phyloP scores from a whole-genome alignment of 2,888 invertebrate genomes.

The Anagyrus pseudococci region DNA sequence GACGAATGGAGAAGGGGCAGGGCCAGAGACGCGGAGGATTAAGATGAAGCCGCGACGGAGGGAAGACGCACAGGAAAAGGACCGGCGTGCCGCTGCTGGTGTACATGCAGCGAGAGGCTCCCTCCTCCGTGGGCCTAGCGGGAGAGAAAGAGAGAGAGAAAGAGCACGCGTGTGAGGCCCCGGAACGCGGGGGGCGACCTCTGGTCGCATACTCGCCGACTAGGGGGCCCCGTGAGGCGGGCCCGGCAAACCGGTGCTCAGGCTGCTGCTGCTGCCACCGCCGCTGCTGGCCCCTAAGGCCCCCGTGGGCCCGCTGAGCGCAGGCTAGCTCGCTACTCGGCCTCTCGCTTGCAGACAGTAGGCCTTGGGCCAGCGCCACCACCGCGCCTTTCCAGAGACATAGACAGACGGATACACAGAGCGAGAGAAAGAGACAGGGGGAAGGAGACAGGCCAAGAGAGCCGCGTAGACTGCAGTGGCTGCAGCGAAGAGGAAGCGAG shows the following conservation, averaged over 20 bases:
- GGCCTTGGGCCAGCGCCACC: too few species aligned
- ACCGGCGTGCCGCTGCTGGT: too few species aligned
- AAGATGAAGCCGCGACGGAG: too few species aligned
- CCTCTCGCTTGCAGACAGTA: too few species aligned
- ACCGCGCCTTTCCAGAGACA: not conserved
- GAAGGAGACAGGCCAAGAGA: too few species aligned
- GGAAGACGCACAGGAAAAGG: too few species aligned
- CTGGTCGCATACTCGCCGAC: slow-evolving; percentile 32
- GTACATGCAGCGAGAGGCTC: too few species aligned
- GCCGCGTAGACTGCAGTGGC: too few species aligned
- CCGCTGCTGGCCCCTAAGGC: slow-evolving; percentile 1
- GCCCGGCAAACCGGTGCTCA: not conserved
- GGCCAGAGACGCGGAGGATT: not conserved
- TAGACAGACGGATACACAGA: not conserved
- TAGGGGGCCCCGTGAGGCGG: not conserved
- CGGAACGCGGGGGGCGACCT: slow-evolving; percentile 8
- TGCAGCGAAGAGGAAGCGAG: not conserved
- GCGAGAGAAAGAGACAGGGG: too few species aligned
- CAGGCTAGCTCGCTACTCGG: too few species aligned
- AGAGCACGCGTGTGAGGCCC: too few species aligned
- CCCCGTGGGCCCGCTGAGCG: too few species aligned
- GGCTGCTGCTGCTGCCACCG: not conserved
- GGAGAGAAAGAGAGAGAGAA: not conserved
- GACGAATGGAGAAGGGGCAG: not conserved
- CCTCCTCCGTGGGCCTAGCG: not conserved